Base-by-base conservation (phyloP, 2,113 vertebrate genomes). In the Channa argus region DNA sequence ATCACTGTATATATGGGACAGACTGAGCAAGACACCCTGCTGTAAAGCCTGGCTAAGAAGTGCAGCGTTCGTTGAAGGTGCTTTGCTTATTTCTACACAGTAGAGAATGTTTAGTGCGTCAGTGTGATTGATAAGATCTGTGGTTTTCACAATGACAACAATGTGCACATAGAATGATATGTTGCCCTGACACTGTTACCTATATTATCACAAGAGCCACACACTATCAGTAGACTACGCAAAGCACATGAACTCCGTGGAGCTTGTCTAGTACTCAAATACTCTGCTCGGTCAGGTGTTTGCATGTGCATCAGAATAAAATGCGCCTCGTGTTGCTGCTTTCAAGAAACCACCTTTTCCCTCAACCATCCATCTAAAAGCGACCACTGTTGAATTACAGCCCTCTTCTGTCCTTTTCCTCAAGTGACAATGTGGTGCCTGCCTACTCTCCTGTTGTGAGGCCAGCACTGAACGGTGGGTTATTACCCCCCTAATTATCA, bases 401-500 rank as follows among this genome's bases (percentile, higher is more conserved):
- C 70, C 73, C 51, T 15, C 34, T n/a, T 13, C 43, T n/a, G 13
- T 55, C 77, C 63, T 47, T 63, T 76, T 37, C 65, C 60, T 41
- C 74, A 82, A 92, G 83, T 83, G 86, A 84, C 88, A 85, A 85
- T 66, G 77, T 80, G 64, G 66, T 83, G 84, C 81, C 86, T 56
- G 63, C 87, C 66, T 49, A 65, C 87, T 80, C 83, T 87, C 89
- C 87, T 88, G 80, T 87, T 62, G 72, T 80, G 72, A 85, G 86
- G 88, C 77, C 86, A 65, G 76, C 83, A 84, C 71, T 73, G 76
- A 91, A 89, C 68, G 56, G 73, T 65, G 86, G 85, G 85, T 93
- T 92, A 93, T 92, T 92, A 89, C 88, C 90, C 88, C 88, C 83
- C 88, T 94, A 94, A 94, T 94, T 93, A 94, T 94, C 94, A 94